Evolutionary conservation across 2,113 vertebrate species (phyloP).

Genomic region (Chloroceryle aenea): DNA sequence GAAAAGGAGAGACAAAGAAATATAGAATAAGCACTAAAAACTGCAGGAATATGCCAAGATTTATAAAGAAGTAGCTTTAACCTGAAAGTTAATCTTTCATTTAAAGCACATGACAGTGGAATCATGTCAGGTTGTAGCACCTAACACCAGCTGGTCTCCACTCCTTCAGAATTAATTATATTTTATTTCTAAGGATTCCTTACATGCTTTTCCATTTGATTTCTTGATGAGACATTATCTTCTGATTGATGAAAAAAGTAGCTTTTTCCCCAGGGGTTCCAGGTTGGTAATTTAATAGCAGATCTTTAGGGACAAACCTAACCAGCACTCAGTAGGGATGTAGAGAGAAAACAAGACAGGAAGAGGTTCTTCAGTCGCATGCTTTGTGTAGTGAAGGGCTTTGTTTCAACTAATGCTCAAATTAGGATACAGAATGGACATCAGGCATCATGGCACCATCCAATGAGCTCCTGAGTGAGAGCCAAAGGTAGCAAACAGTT

Average conservation of each 20-base stretch:
- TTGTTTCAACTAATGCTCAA: neutral
- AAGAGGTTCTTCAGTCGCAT: neutral
- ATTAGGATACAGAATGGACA: neutral
- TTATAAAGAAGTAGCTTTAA: neutral
- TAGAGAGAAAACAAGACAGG: neutral
- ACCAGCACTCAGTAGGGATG: neutral
- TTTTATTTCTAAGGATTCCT: neutral
- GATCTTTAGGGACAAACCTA: neutral
- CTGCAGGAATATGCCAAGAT: neutral
- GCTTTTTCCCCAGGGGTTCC: neutral
- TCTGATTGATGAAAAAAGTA: neutral
- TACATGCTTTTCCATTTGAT: neutral
- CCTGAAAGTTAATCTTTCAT: neutral
- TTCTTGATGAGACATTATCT: neutral
- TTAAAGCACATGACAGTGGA: neutral
- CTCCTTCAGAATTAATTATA: neutral
- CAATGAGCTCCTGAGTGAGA: neutral
- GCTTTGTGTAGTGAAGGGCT: neutral
- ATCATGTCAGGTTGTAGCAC: neutral
- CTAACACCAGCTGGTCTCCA: neutral
- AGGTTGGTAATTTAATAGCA: neutral
- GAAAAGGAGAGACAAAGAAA: neutral
- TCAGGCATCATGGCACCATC: neutral
- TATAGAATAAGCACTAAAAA: neutral
- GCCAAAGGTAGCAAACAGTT: slow-evolving; percentile 20